These are phyloP conservation scores for Crepidodera aurea DNA, from an alignment of 2,888 invertebrate species.

Conservation along the genomic window DNA sequence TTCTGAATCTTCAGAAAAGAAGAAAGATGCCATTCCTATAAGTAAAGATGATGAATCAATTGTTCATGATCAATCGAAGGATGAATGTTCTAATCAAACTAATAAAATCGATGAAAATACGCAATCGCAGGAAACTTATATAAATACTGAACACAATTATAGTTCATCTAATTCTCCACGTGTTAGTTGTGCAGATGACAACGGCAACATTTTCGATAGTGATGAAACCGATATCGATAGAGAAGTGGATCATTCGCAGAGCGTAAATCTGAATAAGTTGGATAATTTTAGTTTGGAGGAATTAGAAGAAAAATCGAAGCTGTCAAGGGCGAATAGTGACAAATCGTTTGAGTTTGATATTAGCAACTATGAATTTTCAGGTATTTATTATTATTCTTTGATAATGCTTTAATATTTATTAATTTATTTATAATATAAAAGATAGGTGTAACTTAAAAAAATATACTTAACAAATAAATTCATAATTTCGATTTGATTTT, in stretches of 20 bases:
- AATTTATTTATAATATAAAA: too few relatives aligned
- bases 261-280: not conserved
- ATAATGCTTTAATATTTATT: slow-evolving; percentile 1
- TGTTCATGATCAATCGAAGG: too few relatives aligned
- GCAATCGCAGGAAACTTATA: not conserved
- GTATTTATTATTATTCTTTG: slow-evolving; percentile 24
- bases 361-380: slow-evolving; percentile 19
- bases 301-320: not conserved
- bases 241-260: not conserved
- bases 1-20: slow-evolving; percentile 5
- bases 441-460: too few relatives aligned
- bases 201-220: slow-evolving; percentile 3
- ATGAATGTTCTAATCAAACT: too few relatives aligned
- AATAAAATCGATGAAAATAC: too few relatives aligned
- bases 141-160: slow-evolving; percentile 24
- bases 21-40: not conserved
- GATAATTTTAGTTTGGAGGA: not conserved
- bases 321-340: slow-evolving; percentile 6
- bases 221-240: slow-evolving; percentile 29
- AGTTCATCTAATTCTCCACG: slow-evolving; percentile 8
- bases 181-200: too few relatives aligned
- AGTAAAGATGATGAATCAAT: too few relatives aligned
- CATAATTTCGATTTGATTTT: too few relatives aligned
- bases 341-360: slow-evolving; percentile 34
- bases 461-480: too few relatives aligned